Percentiles rank a stretch among this genome's conserved stretches.
Conservation (phyloP, 2,888 invertebrate species). For the Synergus itoensis region DNA sequence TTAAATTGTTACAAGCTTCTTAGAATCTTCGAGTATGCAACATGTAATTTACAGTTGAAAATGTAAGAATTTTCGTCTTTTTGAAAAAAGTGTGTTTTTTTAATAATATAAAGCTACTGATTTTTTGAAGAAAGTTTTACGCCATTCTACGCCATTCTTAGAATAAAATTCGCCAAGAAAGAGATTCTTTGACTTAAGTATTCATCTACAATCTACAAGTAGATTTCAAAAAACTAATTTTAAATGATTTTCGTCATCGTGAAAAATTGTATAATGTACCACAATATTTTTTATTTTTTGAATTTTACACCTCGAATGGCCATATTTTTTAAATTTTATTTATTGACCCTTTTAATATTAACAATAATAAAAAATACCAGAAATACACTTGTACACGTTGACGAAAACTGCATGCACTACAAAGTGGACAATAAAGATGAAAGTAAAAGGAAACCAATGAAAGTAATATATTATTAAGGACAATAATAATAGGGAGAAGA, state of each 20-base stretch:
- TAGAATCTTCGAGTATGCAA: slow-evolving; percentile 6
- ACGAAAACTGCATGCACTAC: slow-evolving; percentile 68
- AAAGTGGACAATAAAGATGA: slow-evolving; percentile 71
- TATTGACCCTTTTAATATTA: background rate
- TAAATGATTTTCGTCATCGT: slow-evolving; percentile 4
- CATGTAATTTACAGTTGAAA: slow-evolving; percentile 9
- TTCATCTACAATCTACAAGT: slow-evolving; percentile 21
- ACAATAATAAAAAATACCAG: background rate
- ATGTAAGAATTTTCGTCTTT: slow-evolving; percentile 38
- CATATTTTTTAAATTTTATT: slow-evolving; percentile 42
- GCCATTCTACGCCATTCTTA: background rate
- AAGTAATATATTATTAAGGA: slow-evolving; percentile 69
- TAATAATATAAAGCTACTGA: background rate
- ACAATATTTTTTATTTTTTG: slow-evolving; percentile 43
- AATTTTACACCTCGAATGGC: slow-evolving; percentile 6
- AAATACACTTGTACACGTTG: slow-evolving; percentile 40
- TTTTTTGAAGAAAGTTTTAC: background rate
- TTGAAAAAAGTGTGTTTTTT: background rate
- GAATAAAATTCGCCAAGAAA: background rate
- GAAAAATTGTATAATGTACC: slow-evolving; percentile 47
- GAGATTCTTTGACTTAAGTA: slow-evolving; percentile 38
- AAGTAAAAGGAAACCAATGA: slow-evolving; percentile 58
- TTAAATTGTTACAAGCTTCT: slow-evolving; percentile 21
- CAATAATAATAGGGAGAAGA: slow-evolving; percentile 62
- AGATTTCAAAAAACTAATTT: background rate